These are phyloP conservation scores for Varecia variegata DNA, from an alignment of 2,797 vertebrate genomes.

Conservation along the genomic window DNA sequence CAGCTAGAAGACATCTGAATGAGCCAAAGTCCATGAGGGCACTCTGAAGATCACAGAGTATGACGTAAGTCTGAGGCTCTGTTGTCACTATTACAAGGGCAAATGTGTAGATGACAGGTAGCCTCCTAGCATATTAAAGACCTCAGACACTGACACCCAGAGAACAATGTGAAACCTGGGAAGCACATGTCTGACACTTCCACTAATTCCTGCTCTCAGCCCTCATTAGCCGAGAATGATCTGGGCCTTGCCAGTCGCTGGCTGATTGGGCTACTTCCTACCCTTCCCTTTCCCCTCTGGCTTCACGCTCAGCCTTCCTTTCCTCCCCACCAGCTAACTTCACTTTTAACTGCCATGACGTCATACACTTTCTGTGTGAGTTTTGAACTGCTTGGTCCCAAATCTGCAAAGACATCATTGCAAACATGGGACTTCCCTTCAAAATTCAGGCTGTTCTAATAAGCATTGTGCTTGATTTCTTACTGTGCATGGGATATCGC, in stretches of 20 bases:
- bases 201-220: not conserved
- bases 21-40: not conserved
- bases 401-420: not conserved
- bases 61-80: not conserved
- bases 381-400: not conserved
- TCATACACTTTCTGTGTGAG: not conserved
- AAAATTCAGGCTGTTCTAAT: not conserved
- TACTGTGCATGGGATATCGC: slow-evolving; percentile 87
- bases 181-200: not conserved
- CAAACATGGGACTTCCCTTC: not conserved
- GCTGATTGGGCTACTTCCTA: not conserved
- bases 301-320: not conserved
- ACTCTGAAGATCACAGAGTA: not conserved
- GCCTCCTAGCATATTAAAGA: not conserved
- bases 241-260: not conserved
- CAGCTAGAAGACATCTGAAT: not conserved
- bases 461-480: slow-evolving; percentile 49
- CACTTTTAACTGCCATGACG: not conserved
- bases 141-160: not conserved
- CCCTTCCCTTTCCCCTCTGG: not conserved
- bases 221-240: not conserved
- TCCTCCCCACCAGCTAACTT: not conserved
- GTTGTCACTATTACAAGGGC: not conserved
- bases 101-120: not conserved
- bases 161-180: not conserved